Evolutionary conservation across 2,888 invertebrate genomes (phyloP), one percentile per base, ranked within the genome.

Genomic region (Autographa gamma): DNA sequence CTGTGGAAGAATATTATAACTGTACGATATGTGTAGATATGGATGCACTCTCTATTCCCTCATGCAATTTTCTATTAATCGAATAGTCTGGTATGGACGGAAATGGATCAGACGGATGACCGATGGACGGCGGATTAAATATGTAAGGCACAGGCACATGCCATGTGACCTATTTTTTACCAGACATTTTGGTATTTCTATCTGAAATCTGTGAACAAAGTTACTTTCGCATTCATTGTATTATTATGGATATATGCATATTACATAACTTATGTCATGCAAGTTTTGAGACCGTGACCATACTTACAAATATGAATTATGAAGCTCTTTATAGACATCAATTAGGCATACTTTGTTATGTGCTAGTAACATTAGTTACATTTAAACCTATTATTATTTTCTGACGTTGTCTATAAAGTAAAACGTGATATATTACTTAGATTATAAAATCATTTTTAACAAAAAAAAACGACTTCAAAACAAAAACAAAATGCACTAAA

Each of bases 211-310:
- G 0, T 11, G 38, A 14, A 16, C 14, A 14, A 0, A n/a, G 48
- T 48, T 48, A 48, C 48, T 48, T 48, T 48, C n/a, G 48, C 6
- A 38, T 48, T 48, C 2, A 1, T 48, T 48, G 16, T n/a, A 48
- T 16, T 48, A 16, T 7, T 48, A 38, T 38, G 38, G 9, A 38
- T 38, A n/a, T 48, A n/a, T n/a, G 48, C 48, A 48, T 48, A 48
- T 48, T 48, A n/a, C 48, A 7, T n/a, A 48, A 48, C 48, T 48
- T 48, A 48, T 48, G 48, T 48, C 43, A 16, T 43, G 14, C 5
- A 48, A 48, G n/a, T 48, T 48, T 48, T 48, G n/a, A 48, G 48
- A 48, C n/a, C 48, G 48, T 48, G 48, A 48, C 48, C 48, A 43
- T 43, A 43, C 16, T 43, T 43, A 48, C n/a, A 16, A 43, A 48